Evolutionary conservation across 2,113 vertebrate genomes (phyloP).

Genomic region (Aldabrachelys gigantea): DNA sequence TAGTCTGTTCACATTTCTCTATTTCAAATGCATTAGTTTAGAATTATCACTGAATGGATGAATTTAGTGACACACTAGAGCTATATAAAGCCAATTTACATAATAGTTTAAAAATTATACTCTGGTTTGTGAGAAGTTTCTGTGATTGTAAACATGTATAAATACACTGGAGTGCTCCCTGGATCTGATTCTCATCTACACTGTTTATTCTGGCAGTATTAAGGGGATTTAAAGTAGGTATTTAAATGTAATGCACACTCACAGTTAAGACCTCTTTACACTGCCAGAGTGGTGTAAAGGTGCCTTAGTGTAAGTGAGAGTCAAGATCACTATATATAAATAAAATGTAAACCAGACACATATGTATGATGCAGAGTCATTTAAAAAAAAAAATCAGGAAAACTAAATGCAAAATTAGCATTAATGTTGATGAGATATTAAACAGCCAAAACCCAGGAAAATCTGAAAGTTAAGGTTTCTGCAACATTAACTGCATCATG

Average conservation of each 20-base stretch:
- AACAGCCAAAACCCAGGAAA: background rate
- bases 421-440: background rate
- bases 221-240: background rate
- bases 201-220: background rate
- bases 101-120: background rate
- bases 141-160: background rate
- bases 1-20: background rate
- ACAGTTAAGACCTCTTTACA: background rate
- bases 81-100: background rate
- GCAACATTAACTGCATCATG: background rate
- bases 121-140: background rate
- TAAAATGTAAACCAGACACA: background rate
- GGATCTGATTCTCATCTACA: background rate
- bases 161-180: background rate
- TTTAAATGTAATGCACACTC: constrained; percentile 9
- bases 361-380: background rate
- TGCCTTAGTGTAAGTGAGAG: background rate
- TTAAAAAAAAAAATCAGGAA: background rate
- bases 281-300: background rate
- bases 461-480: background rate
- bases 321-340: background rate
- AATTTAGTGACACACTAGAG: background rate
- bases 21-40: background rate
- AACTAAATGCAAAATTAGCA: background rate
- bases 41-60: background rate